phyloP scores from a whole-genome alignment of 2,888 invertebrate species.

The Cerastoderma edule region DNA sequence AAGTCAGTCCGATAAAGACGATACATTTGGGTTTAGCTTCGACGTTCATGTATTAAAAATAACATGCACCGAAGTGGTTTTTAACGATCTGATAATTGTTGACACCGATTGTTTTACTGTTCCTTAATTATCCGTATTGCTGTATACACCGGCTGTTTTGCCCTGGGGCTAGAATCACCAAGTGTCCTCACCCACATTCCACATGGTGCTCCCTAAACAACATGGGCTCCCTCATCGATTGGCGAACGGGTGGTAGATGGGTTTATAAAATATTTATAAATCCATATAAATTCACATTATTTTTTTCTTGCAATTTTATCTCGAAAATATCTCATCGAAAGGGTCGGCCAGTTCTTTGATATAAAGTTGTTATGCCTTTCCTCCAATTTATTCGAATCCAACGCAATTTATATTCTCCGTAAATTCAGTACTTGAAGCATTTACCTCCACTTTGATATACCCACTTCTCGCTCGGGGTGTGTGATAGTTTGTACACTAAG shows the following conservation, averaged over 20 bases:
- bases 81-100: too few species aligned
- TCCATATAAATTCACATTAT: not conserved
- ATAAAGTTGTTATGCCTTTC: not conserved
- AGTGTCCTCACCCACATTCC: not conserved
- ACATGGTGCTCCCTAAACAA: slow-evolving; percentile 11
- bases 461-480: not conserved
- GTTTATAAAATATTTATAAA: slow-evolving; percentile 17
- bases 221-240: not conserved
- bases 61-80: too few species aligned
- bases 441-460: slow-evolving; percentile 23
- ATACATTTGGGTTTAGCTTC: too few species aligned
- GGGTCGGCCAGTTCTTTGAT: not conserved
- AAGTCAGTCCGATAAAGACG: too few species aligned
- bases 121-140: not conserved
- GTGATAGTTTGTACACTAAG: slow-evolving; percentile 27
- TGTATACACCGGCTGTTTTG: not conserved
- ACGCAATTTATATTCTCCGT: not conserved
- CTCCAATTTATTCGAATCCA: not conserved
- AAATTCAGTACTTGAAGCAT: slow-evolving; percentile 12
- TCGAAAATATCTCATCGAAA: not conserved
- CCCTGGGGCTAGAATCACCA: not conserved
- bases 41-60: too few species aligned
- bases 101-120: too few species aligned
- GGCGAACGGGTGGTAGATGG: slow-evolving; percentile 6
- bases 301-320: not conserved